A percentile compares a stretch with the other conserved stretches of the same genome.
Conservation (phyloP, 53 echinoderm and acorn worm species). For the Temnopleurus reevesii region DNA sequence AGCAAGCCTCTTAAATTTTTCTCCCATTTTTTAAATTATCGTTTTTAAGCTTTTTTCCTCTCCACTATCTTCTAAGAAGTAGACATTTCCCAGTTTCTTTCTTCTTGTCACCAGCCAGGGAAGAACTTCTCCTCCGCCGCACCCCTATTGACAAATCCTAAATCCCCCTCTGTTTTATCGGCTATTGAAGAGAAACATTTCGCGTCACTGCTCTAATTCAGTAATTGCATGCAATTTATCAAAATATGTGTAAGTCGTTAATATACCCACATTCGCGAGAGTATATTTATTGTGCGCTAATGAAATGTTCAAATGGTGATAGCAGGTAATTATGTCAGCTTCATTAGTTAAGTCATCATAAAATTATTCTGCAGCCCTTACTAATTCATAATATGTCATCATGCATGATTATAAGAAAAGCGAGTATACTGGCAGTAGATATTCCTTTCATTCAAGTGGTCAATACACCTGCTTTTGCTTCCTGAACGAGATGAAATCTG, state of each 20-base stretch:
- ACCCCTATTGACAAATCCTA: too few relatives aligned
- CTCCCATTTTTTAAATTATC: too few relatives aligned
- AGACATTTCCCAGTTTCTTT: too few relatives aligned
- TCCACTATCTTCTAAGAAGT: too few relatives aligned
- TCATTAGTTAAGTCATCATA: neutral
- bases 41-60: too few relatives aligned
- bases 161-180: too few relatives aligned
- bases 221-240: neutral
- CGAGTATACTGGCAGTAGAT: neutral
- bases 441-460: neutral
- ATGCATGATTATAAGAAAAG: neutral
- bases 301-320: neutral
- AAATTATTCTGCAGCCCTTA: neutral
- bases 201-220: too few relatives aligned
- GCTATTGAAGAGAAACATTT: neutral
- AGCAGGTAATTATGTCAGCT: neutral
- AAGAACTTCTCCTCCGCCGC: too few relatives aligned
- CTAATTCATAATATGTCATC: neutral
- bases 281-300: neutral
- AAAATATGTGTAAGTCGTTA: neutral
- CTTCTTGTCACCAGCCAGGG: too few relatives aligned
- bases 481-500: neutral
- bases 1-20: too few relatives aligned
- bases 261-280: neutral
- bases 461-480: slow-evolving; percentile 22